These are phyloP conservation scores for Varecia variegata DNA, from an alignment of 2,797 vertebrate species.

Conservation along the genomic window DNA sequence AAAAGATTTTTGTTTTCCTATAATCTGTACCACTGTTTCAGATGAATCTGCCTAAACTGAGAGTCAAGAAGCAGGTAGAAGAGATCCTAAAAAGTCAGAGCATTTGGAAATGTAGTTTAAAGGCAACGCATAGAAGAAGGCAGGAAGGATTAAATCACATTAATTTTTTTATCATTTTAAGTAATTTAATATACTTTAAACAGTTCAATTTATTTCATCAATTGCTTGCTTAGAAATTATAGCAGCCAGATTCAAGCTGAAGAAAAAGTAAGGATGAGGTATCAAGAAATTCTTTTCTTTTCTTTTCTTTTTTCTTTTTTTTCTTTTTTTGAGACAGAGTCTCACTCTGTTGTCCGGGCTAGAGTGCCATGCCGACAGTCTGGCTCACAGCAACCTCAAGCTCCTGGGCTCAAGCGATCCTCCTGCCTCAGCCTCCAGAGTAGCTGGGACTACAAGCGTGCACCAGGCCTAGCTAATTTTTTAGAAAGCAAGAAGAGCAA, in stretches of 20 bases:
- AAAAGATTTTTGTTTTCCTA: not conserved
- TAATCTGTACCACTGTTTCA: not conserved
- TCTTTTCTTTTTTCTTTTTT: no score
- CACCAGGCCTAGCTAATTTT: no score
- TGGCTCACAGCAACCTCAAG: no score
- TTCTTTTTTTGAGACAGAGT: no score
- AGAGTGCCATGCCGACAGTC: no score
- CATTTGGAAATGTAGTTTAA: not conserved
- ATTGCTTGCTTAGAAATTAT: slow-evolving; percentile 27
- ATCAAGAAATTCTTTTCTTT: not conserved
- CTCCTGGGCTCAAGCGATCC: no score
- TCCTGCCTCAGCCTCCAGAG: no score
- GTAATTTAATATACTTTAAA: slow-evolving; percentile 23
- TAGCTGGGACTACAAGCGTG: no score
- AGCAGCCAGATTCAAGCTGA: not conserved
- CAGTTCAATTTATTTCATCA: not conserved
- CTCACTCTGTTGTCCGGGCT: no score
- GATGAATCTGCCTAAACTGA: not conserved
- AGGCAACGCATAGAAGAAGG: not conserved
- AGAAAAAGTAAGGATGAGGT: not conserved
- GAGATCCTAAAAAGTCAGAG: not conserved
- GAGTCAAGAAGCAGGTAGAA: not conserved
- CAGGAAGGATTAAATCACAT: not conserved
- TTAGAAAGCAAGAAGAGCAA: no score
- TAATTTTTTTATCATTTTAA: not conserved